phyloP scores from a whole-genome alignment of 2,797 vertebrate genomes.

The Phoxinus dragarum region DNA sequence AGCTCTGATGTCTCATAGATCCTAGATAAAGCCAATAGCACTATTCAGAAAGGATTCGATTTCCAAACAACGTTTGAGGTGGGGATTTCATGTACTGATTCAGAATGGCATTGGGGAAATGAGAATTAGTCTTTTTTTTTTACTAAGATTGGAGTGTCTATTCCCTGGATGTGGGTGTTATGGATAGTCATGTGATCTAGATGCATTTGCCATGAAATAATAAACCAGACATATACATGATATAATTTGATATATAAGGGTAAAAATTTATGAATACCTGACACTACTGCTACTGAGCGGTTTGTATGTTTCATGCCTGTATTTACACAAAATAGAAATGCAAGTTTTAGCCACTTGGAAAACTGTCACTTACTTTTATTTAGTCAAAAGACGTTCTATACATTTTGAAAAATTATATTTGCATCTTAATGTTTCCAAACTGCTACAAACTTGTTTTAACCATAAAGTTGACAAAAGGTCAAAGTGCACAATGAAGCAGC shows the following conservation, averaged over 20 bases:
- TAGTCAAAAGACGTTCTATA: neutral
- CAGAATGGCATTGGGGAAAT: neutral
- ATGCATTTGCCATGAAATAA: neutral
- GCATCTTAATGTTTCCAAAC: too few relatives aligned
- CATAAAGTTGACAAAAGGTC: neutral
- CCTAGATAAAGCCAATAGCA: constrained; percentile 2
- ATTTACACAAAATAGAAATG: neutral
- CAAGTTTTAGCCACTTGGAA: neutral
- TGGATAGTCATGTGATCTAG: neutral
- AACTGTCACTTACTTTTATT: neutral
- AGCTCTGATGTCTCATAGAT: constrained; percentile 23
- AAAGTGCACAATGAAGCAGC: neutral
- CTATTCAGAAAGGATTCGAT: constrained; percentile 4
- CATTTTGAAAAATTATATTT: neutral
- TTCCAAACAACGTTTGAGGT: constrained; percentile 4
- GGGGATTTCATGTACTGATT: constrained; percentile 5
- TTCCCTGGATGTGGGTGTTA: neutral
- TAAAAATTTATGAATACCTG: neutral
- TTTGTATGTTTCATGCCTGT: neutral
- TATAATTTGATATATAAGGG: neutral
- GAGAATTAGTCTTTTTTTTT: neutral
- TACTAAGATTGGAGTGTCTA: neutral
- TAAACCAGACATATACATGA: neutral
- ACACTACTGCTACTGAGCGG: neutral
- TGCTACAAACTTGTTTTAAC: neutral